Evolutionary conservation across 2,797 vertebrate genomes (phyloP).

Genomic region (Pseudomugil gertrudae): DNA sequence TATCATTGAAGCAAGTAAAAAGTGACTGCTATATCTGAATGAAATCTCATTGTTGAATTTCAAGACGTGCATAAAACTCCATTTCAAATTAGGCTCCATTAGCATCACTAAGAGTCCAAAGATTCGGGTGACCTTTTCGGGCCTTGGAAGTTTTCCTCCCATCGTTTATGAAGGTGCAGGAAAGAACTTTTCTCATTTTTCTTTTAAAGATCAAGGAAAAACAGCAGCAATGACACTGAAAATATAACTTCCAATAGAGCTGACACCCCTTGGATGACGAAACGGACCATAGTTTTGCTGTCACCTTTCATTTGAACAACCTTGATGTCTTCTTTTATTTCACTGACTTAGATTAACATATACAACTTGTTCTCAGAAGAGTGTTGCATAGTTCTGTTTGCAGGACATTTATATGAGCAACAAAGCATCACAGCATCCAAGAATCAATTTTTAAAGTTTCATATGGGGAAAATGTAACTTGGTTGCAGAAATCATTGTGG

Average conservation of each 20-base stretch:
- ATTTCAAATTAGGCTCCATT: slow-evolving; percentile 79
- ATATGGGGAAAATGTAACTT: too few relatives aligned
- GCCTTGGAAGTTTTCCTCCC: slow-evolving; percentile 53
- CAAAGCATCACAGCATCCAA: too few relatives aligned
- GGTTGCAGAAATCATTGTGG: background rate
- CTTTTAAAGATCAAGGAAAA: background rate
- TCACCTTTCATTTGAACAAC: background rate
- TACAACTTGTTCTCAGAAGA: too few relatives aligned
- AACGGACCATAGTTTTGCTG: background rate
- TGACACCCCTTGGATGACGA: background rate
- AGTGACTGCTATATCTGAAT: slow-evolving; percentile 72
- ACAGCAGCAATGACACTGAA: slow-evolving; percentile 5
- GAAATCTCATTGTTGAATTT: slow-evolving; percentile 74
- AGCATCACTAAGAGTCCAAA: slow-evolving; percentile 75
- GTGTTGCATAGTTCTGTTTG: background rate
- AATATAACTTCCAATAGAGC: slow-evolving; percentile 38
- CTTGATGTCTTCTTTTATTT: background rate
- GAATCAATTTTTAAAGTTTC: too few relatives aligned
- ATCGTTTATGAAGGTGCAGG: slow-evolving; percentile 39
- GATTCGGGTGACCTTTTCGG: slow-evolving; percentile 66
- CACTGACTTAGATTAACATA: too few relatives aligned
- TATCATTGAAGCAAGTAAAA: slow-evolving; percentile 77
- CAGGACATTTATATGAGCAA: background rate
- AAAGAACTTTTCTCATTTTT: slow-evolving; percentile 26
- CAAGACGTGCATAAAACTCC: slow-evolving; percentile 76